Conservation (phyloP, 2,888 invertebrate genomes). For the Drosophila helvetica region DNA sequence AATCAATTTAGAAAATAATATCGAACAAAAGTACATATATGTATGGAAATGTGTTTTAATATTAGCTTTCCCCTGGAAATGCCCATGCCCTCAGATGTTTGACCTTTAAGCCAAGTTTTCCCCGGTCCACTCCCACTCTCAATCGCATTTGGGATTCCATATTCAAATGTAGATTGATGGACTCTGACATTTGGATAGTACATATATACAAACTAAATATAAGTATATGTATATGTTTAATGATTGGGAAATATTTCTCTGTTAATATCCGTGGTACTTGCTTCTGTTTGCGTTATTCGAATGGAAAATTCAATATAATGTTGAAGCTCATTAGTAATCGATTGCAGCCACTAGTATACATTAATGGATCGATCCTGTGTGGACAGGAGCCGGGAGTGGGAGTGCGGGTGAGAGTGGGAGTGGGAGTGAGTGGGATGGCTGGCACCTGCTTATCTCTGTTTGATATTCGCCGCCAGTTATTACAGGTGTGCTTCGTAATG, state of each 20-base stretch:
- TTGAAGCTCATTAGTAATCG: conserved; percentile 40
- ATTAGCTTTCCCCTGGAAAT: too few species aligned
- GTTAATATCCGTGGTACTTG: not conserved
- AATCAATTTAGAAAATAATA: too few species aligned
- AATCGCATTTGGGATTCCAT: not conserved
- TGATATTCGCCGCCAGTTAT: conserved; percentile 36
- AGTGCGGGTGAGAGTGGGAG: too few species aligned
- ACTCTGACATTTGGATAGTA: conserved; percentile 14
- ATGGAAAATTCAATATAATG: conserved; percentile 45
- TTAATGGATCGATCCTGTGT: conserved; percentile 1
- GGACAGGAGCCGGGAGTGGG: too few species aligned
- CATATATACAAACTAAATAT: not conserved
- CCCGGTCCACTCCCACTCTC: too few species aligned
- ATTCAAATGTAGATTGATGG: conserved; percentile 14
- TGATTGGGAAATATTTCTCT: not conserved
- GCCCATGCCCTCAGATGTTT: not conserved
- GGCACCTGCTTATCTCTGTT: conserved; percentile 38
- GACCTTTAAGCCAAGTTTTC: not conserved
- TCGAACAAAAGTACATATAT: too few species aligned
- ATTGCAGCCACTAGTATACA: conserved; percentile 4
- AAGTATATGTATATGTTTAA: not conserved
- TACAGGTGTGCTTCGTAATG: conserved; percentile 21
- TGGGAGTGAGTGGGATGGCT: conserved; percentile 6
- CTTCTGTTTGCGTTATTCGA: conserved; percentile 5
- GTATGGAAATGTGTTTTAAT: too few species aligned